Conservation (phyloP, 35 echinoderm and acorn worm species). For the Antedon bifida region DNA sequence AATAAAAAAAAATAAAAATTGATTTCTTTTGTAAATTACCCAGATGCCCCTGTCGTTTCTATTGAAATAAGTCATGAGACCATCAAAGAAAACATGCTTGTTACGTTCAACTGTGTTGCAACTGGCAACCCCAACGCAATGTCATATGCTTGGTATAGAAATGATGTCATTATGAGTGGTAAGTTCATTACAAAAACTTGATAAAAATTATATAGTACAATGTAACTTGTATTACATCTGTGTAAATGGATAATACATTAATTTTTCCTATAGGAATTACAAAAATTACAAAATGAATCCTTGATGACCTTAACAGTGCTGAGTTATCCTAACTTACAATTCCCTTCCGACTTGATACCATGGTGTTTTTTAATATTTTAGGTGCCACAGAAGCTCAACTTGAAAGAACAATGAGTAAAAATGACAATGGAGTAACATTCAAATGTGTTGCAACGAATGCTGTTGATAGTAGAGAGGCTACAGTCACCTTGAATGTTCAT, state of each 20-base stretch:
- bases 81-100: slow-evolving; percentile 16
- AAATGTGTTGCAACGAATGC: slow-evolving; percentile 47
- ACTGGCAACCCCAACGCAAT: slow-evolving; percentile 52
- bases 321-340: too few species aligned
- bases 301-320: too few species aligned
- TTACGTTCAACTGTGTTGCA: slow-evolving; percentile 39
- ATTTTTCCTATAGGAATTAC: too few species aligned
- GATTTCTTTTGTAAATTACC: too few species aligned
- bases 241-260: too few species aligned
- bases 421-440: slow-evolving; percentile 48
- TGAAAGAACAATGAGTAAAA: slow-evolving; percentile 36
- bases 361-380: not conserved
- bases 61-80: slow-evolving; percentile 24
- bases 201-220: too few species aligned
- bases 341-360: too few species aligned
- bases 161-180: slow-evolving; percentile 50
- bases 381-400: not conserved
- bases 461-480: slow-evolving; percentile 43
- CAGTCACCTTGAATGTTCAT: slow-evolving; percentile 29
- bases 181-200: not conserved
- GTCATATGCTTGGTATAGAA: slow-evolving; percentile 50
- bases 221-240: too few species aligned
- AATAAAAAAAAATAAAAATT: too few species aligned
- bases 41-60: slow-evolving; percentile 55
- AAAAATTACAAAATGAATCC: too few species aligned